Percentiles rank a stretch among this genome's conserved stretches.
Conservation (phyloP, 2,888 invertebrate species). For the Acanthoscelides obtectus region DNA sequence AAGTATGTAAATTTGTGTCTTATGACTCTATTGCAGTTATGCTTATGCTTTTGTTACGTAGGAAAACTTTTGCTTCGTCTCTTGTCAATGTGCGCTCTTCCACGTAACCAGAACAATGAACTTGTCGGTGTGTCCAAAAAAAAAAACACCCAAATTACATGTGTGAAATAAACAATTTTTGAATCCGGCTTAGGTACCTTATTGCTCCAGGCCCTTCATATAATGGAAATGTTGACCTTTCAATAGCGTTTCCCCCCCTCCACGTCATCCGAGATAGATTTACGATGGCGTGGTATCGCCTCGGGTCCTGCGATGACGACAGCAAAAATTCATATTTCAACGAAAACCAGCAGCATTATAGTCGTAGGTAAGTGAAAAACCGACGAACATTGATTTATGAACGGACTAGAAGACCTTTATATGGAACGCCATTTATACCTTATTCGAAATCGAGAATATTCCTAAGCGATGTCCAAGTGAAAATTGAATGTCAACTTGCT, state of each 20-base stretch:
- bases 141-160: too few relatives aligned
- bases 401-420: not conserved
- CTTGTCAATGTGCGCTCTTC: too few relatives aligned
- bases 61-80: too few relatives aligned
- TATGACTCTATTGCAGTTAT: too few relatives aligned
- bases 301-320: not conserved
- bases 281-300: not conserved
- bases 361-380: not conserved
- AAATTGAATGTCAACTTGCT: not conserved
- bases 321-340: not conserved
- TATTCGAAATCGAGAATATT: not conserved
- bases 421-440: not conserved
- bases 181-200: too few relatives aligned
- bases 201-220: too few relatives aligned
- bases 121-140: too few relatives aligned
- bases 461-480: not conserved
- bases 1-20: too few relatives aligned
- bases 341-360: not conserved
- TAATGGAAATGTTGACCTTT: not conserved
- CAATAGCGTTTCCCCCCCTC: not conserved
- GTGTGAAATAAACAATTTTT: too few relatives aligned
- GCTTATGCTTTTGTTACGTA: too few relatives aligned
- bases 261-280: not conserved
- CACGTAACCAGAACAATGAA: too few relatives aligned
- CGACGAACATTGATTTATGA: not conserved